Evolutionary conservation across 2,888 invertebrate genomes (phyloP), one percentile per base, ranked within the genome.

Genomic region (Phyto melanocephala): DNA sequence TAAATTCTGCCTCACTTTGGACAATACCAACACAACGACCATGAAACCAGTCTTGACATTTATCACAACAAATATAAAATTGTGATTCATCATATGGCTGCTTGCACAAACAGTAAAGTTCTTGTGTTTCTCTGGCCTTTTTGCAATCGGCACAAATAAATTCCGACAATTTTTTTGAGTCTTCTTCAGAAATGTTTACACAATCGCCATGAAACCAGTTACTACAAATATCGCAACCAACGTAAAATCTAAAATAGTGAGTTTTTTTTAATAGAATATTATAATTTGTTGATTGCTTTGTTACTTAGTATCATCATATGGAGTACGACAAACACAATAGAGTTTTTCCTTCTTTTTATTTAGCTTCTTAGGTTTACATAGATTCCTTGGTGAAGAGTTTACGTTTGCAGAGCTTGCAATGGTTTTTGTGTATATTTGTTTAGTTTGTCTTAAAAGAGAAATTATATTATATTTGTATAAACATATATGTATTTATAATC

Each of bases 161-260:
- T 90, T 97, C 96, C 60, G 97, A 96, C 91, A 99, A 94, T 28
- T 94, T 94, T 90, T 96, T 96, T 83, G 98, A 97, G 93, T 96
- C 95, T 90, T 96, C 95, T 91, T 98, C 98, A 0, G 96, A 96
- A 80, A 99, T 96, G 54, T 96, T 96, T 11, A 99, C 98, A 90
- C 99, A 99, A 86, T 96, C 96, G 1, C 98, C 98, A 90, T 99
- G 99, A 93, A 98, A 99, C 99, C 99, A 99, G 91, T 98, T 98
- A 88, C 96, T 97, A 91, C 99, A 99, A 88, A 97, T 93, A 92
- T 99, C 98, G 92, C 99, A 99, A 80, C 98, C 98, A 85, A 99
- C 97, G 92, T 99, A 99, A 91, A 99, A 99, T 90, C 96, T 97
- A n/a, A n/a, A n/a, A n/a, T n/a, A n/a, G n/a, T n/a, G n/a, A n/a